Conservation (phyloP, 2,113 vertebrate species). For the Geothlypis trichas region DNA sequence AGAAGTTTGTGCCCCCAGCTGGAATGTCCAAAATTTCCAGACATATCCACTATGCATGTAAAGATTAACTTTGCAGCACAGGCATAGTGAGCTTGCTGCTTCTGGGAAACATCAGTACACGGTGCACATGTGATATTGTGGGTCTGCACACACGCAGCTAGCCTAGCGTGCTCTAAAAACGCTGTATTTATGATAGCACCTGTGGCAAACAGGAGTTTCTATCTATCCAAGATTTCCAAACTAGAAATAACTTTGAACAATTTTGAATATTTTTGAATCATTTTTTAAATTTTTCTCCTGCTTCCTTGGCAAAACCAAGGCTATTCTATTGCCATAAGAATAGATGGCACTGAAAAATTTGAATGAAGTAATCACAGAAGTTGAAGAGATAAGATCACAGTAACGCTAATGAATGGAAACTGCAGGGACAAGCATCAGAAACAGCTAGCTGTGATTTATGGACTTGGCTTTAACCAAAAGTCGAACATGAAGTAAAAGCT, state of each 20-base stretch:
- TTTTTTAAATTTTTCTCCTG: not conserved
- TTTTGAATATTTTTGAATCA: not conserved
- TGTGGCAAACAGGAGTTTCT: not conserved
- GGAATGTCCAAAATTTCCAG: slow-evolving; percentile 37
- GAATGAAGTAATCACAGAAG: not conserved
- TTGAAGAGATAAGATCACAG: not conserved
- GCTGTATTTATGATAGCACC: not conserved
- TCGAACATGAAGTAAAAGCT: not conserved
- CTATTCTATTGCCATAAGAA: not conserved
- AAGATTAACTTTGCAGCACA: slow-evolving; percentile 17
- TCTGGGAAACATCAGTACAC: slow-evolving; percentile 19
- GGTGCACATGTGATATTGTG: not conserved
- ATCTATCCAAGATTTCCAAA: not conserved
- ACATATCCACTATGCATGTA: not conserved
- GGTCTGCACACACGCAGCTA: accelerated
- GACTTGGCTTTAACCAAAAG: not conserved
- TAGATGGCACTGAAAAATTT: not conserved
- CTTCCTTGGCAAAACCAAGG: not conserved
- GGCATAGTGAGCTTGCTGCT: not conserved
- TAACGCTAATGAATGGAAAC: not conserved
- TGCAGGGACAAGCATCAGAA: not conserved
- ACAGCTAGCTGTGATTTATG: not conserved
- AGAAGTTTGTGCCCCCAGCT: not conserved
- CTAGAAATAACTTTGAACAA: not conserved
- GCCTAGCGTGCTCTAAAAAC: not conserved